Base-by-base conservation (phyloP, 2,888 invertebrate genomes). In the Carabus problematicus region DNA sequence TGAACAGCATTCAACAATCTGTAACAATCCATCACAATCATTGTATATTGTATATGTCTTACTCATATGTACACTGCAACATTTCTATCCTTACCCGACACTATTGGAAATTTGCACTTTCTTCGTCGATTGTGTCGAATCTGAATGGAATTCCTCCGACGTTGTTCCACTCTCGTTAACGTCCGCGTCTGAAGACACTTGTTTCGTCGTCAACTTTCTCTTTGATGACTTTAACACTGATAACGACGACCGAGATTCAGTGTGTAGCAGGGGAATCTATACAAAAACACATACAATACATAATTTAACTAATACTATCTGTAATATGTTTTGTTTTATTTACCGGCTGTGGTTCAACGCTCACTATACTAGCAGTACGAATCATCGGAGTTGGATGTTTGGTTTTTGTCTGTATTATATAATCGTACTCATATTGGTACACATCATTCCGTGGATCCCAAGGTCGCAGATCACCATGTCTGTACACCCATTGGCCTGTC, bases 391-490 rank as follows among this genome's bases (percentile, higher is more conserved):
- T 90, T 73, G 88, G 88, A 79, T 91, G 91, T 67, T 88, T 85
- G 7, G 92, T 91, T 79, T 91, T 89, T 0, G 94, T 93, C 68
- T 89, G 85, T 45, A 97, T 90, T 60, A 90, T 84, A 79, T 90
- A 96, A 64, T 93, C 88, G 6, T 88, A 87, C 79, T 97, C 97
- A 79, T 91, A 96, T 78, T 97, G 97, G 72, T 92, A 84, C 19
- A 94, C 81, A 80, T 97, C 97, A 72, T 94, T 94, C 66, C 90
- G 85, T 0, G 89, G 86, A 82, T 95, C 93, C 97, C 97, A 97
- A 0, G 96, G 94, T 49, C 96, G 84, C 67, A 90, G 84, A 81
- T 94, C 94, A 1, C 91, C 89, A 78, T 91, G 87, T 74, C 89
- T 90, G 79, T 94, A 94, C 14, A 89, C 83, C 91, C 92, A 94